phyloP scores from a whole-genome alignment of 2,888 invertebrate species.

The Bursaphelenchus okinawaensis region DNA sequence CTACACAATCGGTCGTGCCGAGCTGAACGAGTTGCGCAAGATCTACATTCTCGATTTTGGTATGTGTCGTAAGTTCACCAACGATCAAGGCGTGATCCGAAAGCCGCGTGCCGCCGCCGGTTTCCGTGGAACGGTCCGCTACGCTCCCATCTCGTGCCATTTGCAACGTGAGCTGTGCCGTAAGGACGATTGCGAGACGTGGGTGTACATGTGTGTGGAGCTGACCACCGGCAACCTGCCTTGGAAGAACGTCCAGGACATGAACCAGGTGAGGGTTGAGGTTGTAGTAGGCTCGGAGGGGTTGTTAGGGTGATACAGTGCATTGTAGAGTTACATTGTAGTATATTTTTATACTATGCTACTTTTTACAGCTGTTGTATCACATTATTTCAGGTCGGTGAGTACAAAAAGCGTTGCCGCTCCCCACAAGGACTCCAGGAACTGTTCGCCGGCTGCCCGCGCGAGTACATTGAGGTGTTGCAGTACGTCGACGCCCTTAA shows the following conservation, averaged over 20 bases:
- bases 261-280: conserved; percentile 35
- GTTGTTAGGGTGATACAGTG: too few relatives aligned
- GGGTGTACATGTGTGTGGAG: conserved; percentile 48
- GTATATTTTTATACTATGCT: too few relatives aligned
- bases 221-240: conserved; percentile 47
- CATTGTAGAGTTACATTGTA: too few relatives aligned
- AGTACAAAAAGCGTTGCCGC: conserved; percentile 39
- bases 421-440: conserved; percentile 23
- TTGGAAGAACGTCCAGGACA: conserved; percentile 42
- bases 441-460: conserved; percentile 32
- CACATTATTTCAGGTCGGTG: conserved; percentile 34
- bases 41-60: conserved; percentile 53
- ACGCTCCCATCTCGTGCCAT: conserved; percentile 50
- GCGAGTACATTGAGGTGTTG: conserved; percentile 29
- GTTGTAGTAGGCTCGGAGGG: too few relatives aligned
- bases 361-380: neutral
- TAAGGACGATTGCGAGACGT: conserved; percentile 47
- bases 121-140: conserved; percentile 51
- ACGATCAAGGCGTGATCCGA: conserved; percentile 38
- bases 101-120: conserved; percentile 51
- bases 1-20: conserved; percentile 46
- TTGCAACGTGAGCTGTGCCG: conserved; percentile 46
- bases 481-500: conserved; percentile 37
- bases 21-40: conserved; percentile 42
- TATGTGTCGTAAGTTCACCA: conserved; percentile 40